These are phyloP conservation scores for Drosophila lacteicornis DNA, from an alignment of 1,140 invertebrate species.

Conservation along the genomic window DNA sequence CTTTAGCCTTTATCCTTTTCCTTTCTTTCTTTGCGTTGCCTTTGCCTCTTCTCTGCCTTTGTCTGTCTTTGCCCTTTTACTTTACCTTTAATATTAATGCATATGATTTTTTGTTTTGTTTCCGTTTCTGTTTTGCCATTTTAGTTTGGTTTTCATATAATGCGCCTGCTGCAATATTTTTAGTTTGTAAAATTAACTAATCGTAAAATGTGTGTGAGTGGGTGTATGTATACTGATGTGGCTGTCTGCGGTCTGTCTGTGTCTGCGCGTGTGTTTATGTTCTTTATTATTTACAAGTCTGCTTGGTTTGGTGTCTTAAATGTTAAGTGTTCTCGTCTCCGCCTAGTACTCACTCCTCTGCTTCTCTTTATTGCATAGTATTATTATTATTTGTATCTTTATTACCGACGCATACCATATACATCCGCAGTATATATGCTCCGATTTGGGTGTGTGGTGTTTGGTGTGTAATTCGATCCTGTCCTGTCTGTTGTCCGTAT, in stretches of 20 bases:
- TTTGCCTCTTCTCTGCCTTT: slow-evolving; percentile 19
- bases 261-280: slow-evolving; percentile 17
- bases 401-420: slow-evolving; percentile 32
- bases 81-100: slow-evolving; percentile 66
- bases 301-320: slow-evolving; percentile 32
- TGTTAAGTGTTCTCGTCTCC: slow-evolving; percentile 54
- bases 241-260: slow-evolving; percentile 31
- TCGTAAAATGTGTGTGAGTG: slow-evolving; percentile 66
- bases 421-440: slow-evolving; percentile 13
- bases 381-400: slow-evolving; percentile 53
- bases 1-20: slow-evolving; percentile 1
- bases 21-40: slow-evolving; percentile 1
- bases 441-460: slow-evolving; percentile 18
- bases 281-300: slow-evolving; percentile 73
- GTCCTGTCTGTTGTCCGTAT: slow-evolving; percentile 27
- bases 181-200: slow-evolving; percentile 74
- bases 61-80: slow-evolving; percentile 40
- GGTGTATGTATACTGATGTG: slow-evolving; percentile 46
- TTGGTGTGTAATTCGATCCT: slow-evolving; percentile 25
- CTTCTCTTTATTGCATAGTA: slow-evolving; percentile 62
- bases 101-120: slow-evolving; percentile 64
- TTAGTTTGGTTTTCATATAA: slow-evolving; percentile 64
- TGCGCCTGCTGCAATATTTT: slow-evolving; percentile 64
- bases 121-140: slow-evolving; percentile 49
- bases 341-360: slow-evolving; percentile 51